phyloP scores from a whole-genome alignment of 2,113 vertebrate genomes.

The Syngnathus floridae region DNA sequence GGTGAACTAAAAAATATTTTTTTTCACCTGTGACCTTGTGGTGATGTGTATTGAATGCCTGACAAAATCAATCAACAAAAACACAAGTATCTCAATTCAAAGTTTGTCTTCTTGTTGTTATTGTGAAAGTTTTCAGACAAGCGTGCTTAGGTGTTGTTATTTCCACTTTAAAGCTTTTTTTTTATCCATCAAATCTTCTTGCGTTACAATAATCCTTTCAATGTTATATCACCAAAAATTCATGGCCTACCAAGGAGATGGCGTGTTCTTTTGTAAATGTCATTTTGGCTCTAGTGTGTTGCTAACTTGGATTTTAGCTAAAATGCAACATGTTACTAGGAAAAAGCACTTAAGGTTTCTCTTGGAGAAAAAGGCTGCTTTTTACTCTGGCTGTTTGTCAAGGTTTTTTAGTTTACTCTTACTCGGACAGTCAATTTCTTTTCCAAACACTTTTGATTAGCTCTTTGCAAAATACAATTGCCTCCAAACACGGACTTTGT shows the following conservation, averaged over 20 bases:
- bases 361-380: background rate
- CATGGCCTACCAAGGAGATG: conserved; percentile 35
- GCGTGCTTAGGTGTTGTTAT: background rate
- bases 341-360: background rate
- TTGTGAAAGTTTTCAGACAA: too few species aligned
- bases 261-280: conserved; percentile 55
- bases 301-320: conserved; percentile 12
- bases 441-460: background rate
- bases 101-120: background rate
- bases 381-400: background rate
- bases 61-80: background rate
- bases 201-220: conserved; percentile 6
- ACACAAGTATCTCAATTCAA: background rate
- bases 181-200: conserved; percentile 1
- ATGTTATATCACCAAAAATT: conserved; percentile 31
- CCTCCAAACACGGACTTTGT: too few species aligned
- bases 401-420: background rate
- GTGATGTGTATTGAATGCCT: too few species aligned
- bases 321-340: too few species aligned
- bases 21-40: too few species aligned
- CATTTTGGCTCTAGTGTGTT: conserved; percentile 50
- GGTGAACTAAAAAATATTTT: too few species aligned
- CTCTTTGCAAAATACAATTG: background rate
- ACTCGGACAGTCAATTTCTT: background rate
- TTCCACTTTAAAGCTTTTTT: background rate